phyloP scores from a whole-genome alignment of 2,888 invertebrate species.

The Drosophila trichaetosa region DNA sequence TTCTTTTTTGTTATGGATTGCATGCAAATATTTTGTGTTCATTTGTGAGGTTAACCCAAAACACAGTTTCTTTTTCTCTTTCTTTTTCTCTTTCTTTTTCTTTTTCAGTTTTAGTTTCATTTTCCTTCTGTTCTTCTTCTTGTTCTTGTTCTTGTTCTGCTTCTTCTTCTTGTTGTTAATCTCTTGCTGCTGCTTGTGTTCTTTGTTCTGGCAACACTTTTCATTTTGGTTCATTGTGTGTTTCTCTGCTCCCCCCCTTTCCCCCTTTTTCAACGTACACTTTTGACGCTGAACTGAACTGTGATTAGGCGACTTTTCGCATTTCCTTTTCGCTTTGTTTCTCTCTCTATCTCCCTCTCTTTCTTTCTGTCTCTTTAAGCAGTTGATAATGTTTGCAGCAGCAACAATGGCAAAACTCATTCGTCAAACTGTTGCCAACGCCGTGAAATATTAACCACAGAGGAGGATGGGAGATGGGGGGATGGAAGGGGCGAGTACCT shows the following conservation, averaged over 20 bases:
- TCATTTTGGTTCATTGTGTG: slow-evolving; percentile 13
- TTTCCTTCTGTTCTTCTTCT: not conserved
- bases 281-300: slow-evolving; percentile 50
- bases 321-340: slow-evolving; percentile 1
- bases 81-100: no score
- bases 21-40: slow-evolving; percentile 52
- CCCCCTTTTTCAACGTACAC: not conserved
- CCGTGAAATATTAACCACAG: slow-evolving; percentile 23
- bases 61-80: slow-evolving; percentile 7
- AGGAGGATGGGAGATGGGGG: not conserved
- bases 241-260: not conserved
- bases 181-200: slow-evolving; percentile 6
- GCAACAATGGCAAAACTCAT: slow-evolving; percentile 45
- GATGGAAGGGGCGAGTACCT: not conserved
- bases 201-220: slow-evolving; percentile 44
- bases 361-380: slow-evolving; percentile 5
- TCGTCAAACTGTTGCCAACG: slow-evolving; percentile 44
- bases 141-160: slow-evolving; percentile 6
- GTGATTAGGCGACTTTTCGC: slow-evolving; percentile 50
- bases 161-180: slow-evolving; percentile 27
- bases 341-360: not conserved
- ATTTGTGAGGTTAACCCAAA: slow-evolving; percentile 35
- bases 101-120: no score
- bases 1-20: slow-evolving; percentile 3
- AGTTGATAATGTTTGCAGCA: slow-evolving; percentile 27